Evolutionary conservation across 2,888 invertebrate genomes (phyloP), one percentile per base, ranked within the genome.

Genomic region (Anagyrus pseudococci): DNA sequence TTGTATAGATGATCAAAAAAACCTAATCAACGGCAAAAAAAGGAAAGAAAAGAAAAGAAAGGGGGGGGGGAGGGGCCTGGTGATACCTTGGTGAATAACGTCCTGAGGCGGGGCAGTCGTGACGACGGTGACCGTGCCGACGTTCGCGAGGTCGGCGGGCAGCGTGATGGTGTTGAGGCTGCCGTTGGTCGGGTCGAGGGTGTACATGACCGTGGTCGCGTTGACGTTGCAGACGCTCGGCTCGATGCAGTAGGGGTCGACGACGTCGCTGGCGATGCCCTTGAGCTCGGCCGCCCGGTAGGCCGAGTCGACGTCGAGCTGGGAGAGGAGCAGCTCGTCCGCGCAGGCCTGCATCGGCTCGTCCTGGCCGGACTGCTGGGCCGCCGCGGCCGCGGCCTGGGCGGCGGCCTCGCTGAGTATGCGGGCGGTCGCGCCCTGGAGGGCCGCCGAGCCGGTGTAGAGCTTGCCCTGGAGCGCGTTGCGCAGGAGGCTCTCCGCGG

Each of bases 381-480:
- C 20, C 1, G 17, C 22, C 2, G 41, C 19, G 1, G 25, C 20
- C n/a, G 53, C 29, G 6, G n/a, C 20, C 23, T 71, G 70, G 3
- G 33, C 7, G 20, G 19, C 40, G 4, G 26, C 43, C 15, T 54
- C 64, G 3, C 15, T 40, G 0, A 64, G n/a, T 1, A 65, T 44
- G 2, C 68, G 23, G 15, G 56, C 17, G 1, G 20, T 22, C 7
- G 46, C 23, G 2, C 23, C 25, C 10, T 53, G 22, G 15, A 49
- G 17, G 10, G 29, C 80, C 75, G 52, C 4, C 17, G 47, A 62
- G n/a, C 58, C 76, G 0, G 79, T 69, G 61, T 80, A 80, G 0
- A 80, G 86, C 83, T 93, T 93, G 48, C 93, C 93, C 79, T 93
- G 93, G 67, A 94, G 84, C 10, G 93, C 93, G 77, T 89, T 93